Evolutionary conservation across 2,888 invertebrate species (phyloP).

Genomic region (Philaethria dido): DNA sequence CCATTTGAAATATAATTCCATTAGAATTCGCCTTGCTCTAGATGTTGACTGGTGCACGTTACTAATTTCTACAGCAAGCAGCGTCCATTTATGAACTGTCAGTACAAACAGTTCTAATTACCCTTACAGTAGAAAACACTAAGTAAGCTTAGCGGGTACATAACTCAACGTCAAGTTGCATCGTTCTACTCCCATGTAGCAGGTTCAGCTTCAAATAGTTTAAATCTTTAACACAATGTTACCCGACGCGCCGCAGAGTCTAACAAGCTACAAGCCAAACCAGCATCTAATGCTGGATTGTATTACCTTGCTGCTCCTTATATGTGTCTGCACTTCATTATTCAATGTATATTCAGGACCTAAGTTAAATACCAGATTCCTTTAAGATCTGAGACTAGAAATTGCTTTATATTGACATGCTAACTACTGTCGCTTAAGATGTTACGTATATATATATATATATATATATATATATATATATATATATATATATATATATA

Average conservation of each 20-base stretch:
- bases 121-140: conserved; percentile 37
- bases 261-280: conserved; percentile 65
- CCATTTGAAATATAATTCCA: neutral
- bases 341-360: conserved; percentile 4
- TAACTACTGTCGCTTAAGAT: neutral
- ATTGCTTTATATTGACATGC: neutral
- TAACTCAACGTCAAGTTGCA: conserved; percentile 39
- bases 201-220: conserved; percentile 54
- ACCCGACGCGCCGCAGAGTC: conserved; percentile 66
- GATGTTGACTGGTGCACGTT: conserved; percentile 4
- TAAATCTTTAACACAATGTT: conserved; percentile 67
- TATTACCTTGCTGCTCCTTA: conserved; percentile 11
- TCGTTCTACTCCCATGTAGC: conserved; percentile 37
- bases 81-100: conserved; percentile 38
- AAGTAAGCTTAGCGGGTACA: conserved; percentile 40
- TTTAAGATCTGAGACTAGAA: neutral
- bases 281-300: conserved; percentile 50
- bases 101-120: conserved; percentile 38
- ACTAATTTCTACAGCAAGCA: conserved; percentile 21
- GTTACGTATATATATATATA: too few relatives aligned
- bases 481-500: too few relatives aligned
- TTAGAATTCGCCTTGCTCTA: neutral
- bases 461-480: too few relatives aligned
- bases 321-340: conserved; percentile 4
- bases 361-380: neutral